phyloP scores from a whole-genome alignment of 2,113 vertebrate genomes.

The Tursiops truncatus region DNA sequence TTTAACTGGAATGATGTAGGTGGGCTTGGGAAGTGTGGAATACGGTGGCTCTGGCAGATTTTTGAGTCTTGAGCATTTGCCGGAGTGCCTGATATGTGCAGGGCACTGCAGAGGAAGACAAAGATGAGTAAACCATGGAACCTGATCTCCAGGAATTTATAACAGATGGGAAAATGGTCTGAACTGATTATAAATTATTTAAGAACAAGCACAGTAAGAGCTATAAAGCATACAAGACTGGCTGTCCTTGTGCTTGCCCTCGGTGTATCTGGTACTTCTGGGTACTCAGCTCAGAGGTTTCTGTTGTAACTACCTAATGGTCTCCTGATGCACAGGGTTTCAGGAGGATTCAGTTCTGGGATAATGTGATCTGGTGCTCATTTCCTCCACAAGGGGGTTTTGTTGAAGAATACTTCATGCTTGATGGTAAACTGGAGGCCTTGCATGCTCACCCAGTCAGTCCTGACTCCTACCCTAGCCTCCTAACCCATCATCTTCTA shows the following conservation, averaged over 20 bases:
- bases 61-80: background rate
- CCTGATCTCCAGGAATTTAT: background rate
- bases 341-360: background rate
- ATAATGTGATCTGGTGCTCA: background rate
- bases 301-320: background rate
- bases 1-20: background rate
- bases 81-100: background rate
- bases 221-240: background rate
- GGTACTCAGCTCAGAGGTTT: background rate
- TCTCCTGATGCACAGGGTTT: background rate
- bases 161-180: background rate
- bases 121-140: background rate
- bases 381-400: background rate
- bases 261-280: background rate
- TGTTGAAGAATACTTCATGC: background rate
- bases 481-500: background rate
- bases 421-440: background rate
- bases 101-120: background rate
- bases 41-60: background rate
- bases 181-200: background rate
- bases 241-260: background rate
- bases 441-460: background rate
- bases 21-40: background rate
- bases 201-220: background rate
- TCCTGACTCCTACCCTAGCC: background rate